Percentiles rank a stretch among this genome's conserved stretches.
Conservation (phyloP, 2,797 vertebrate species). For the Onychomys arenicola region DNA sequence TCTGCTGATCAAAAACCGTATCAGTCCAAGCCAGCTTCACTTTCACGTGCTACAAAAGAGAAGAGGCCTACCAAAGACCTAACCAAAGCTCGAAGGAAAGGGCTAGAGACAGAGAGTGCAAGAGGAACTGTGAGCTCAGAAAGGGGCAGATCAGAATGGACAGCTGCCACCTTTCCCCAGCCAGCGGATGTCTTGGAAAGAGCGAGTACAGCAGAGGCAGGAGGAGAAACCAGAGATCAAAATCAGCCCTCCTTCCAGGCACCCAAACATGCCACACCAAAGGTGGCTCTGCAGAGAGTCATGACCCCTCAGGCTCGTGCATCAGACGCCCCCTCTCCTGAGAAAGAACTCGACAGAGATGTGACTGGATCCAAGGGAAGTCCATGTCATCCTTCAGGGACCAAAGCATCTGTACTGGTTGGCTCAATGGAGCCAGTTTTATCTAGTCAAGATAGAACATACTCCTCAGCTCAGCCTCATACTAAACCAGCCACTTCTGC, state of each 20-base stretch:
- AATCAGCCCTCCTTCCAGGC: neutral
- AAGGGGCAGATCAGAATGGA: neutral
- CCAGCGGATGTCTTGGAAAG: neutral
- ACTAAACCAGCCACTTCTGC: neutral
- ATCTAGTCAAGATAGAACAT: neutral
- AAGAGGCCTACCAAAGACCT: neutral
- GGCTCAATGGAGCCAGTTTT: neutral
- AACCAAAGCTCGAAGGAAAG: neutral
- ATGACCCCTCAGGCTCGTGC: neutral
- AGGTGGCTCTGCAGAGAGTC: neutral
- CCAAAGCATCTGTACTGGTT: neutral
- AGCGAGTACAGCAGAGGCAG: neutral
- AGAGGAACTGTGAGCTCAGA: neutral
- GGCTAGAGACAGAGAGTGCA: neutral
- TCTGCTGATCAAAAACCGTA: neutral
- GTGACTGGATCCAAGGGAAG: neutral
- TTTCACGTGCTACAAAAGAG: constrained; percentile 13
- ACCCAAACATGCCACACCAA: neutral
- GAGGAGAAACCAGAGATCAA: constrained; percentile 4
- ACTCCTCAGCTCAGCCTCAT: neutral
- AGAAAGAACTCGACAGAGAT: constrained; percentile 10
- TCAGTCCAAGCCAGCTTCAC: neutral
- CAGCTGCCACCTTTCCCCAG: neutral
- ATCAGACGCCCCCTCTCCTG: constrained; percentile 30
- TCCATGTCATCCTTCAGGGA: neutral